These are phyloP conservation scores for Enteromius thamalakanensis DNA, from an alignment of 2,797 vertebrate genomes.

Conservation along the genomic window DNA sequence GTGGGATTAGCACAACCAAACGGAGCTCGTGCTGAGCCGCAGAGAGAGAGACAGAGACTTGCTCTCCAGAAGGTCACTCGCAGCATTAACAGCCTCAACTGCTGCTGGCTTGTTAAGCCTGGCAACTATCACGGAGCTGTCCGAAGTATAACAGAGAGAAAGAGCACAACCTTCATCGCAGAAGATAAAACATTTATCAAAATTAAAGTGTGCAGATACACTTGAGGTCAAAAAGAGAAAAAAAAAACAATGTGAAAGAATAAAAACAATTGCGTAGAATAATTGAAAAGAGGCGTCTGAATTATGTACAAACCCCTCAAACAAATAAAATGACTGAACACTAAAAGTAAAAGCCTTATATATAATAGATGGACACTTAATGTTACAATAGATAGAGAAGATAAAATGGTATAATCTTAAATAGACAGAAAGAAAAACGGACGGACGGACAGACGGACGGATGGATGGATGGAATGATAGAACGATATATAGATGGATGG, in stretches of 20 bases:
- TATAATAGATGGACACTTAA: not conserved
- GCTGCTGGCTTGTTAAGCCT: slow-evolving; percentile 43
- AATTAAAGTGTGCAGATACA: slow-evolving; percentile 9
- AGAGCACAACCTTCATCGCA: slow-evolving; percentile 34
- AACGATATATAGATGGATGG: not conserved
- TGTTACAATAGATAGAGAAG: not conserved
- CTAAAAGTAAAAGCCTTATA: slow-evolving; percentile 1
- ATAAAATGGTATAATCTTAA: not conserved
- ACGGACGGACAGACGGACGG: not conserved
- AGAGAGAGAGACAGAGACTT: slow-evolving; percentile 26
- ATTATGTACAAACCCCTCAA: not conserved
- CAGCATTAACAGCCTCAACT: slow-evolving; percentile 45
- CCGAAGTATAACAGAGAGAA: slow-evolving; percentile 48
- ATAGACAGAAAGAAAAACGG: no score
- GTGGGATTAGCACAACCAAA: slow-evolving; percentile 27
- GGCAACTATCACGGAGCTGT: slow-evolving; percentile 32
- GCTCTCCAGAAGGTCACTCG: slow-evolving; percentile 53
- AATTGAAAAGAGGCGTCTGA: not conserved
- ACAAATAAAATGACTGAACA: not conserved
- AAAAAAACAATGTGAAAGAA: not conserved
- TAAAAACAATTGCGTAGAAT: not conserved
- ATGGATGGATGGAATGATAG: not conserved
- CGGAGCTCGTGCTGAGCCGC: slow-evolving; percentile 4
- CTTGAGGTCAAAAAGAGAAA: slow-evolving; percentile 5
- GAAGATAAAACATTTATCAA: slow-evolving; percentile 20